A percentile compares a stretch with the other conserved stretches of the same genome.
phyloP scores from a whole-genome alignment of 2,888 invertebrate species.

The Ophion costatus region DNA sequence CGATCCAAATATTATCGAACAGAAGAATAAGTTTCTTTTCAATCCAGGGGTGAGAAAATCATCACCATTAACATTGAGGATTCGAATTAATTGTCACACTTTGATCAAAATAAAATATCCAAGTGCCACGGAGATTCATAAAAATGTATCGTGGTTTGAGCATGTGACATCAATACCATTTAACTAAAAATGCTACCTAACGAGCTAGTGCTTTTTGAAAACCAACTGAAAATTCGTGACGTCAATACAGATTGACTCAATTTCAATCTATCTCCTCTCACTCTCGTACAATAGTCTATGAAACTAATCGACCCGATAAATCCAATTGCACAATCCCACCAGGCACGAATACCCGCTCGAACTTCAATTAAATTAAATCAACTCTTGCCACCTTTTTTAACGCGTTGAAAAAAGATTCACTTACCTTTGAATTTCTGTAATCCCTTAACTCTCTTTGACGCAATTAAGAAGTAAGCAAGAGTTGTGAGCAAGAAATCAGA shows the following conservation, averaged over 20 bases:
- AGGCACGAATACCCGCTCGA: background rate
- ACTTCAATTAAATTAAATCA: background rate
- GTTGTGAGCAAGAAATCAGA: background rate
- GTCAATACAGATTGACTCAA: background rate
- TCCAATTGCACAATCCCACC: background rate
- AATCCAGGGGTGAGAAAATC: no score
- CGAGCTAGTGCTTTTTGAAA: background rate
- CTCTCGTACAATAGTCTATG: background rate
- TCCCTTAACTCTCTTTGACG: constrained; percentile 2
- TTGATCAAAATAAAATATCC: background rate
- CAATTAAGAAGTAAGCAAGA: background rate
- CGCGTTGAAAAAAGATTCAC: background rate
- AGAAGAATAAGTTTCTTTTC: no score
- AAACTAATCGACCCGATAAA: background rate
- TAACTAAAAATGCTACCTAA: background rate
- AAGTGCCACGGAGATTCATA: background rate
- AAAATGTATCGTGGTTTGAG: background rate
- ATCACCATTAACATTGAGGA: no score
- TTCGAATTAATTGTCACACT: no score
- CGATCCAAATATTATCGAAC: no score
- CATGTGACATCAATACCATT: background rate
- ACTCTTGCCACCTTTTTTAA: background rate
- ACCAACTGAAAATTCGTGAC: background rate
- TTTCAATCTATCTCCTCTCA: background rate
- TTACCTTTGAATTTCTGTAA: constrained; percentile 10